Percentiles rank a stretch among this genome's conserved stretches.
These are phyloP conservation scores for Smithornis capensis DNA, from an alignment of 2,113 vertebrate species.

Conservation along the genomic window DNA sequence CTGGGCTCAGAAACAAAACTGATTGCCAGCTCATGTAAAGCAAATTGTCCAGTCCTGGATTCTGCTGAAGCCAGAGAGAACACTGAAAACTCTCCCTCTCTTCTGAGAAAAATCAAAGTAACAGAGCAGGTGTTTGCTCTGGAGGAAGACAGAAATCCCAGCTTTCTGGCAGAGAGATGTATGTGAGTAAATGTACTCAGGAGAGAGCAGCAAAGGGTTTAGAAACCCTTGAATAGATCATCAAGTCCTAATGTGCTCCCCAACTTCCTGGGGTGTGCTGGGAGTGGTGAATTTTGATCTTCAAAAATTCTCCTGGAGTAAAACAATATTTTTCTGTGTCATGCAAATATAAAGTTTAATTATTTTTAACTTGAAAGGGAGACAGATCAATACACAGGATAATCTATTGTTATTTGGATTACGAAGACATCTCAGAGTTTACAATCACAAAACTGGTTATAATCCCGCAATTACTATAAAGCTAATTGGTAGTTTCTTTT, in stretches of 20 bases:
- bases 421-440: neutral
- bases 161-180: neutral
- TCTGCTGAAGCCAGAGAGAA: constrained; percentile 22
- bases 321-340: neutral
- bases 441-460: neutral
- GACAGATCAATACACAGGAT: neutral
- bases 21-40: neutral
- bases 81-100: neutral
- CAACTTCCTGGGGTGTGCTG: neutral
- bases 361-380: constrained; percentile 55
- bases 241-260: neutral
- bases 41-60: neutral
- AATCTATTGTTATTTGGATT: constrained; percentile 20
- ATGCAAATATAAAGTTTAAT: constrained; percentile 46
- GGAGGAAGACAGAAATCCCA: neutral
- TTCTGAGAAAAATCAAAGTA: constrained; percentile 26
- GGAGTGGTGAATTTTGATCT: neutral
- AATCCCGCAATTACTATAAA: constrained; percentile 34
- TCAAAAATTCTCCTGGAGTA: neutral
- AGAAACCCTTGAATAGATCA: neutral
- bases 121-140: neutral
- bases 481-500: constrained; percentile 61
- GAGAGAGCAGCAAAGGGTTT: neutral
- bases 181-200: neutral
- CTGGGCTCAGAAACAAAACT: neutral